phyloP scores from a whole-genome alignment of 2,888 invertebrate species.

The Liposcelis brunnea region DNA sequence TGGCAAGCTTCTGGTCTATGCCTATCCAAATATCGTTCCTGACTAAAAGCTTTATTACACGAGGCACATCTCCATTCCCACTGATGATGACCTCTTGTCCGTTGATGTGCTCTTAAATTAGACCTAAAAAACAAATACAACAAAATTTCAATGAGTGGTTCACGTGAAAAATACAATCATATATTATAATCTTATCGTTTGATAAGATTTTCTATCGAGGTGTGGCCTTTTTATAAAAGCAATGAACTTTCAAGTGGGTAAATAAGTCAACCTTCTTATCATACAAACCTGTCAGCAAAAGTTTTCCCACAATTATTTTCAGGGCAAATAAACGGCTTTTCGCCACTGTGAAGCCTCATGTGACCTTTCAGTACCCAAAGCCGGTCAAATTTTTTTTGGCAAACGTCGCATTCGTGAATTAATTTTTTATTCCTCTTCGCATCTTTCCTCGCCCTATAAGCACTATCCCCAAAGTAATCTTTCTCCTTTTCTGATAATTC shows the following conservation, averaged over 20 bases:
- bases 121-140: slow-evolving; percentile 33
- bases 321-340: slow-evolving; percentile 49
- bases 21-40: slow-evolving; percentile 44
- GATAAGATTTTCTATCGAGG: too few species aligned
- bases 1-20: slow-evolving; percentile 46
- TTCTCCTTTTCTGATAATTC: not conserved
- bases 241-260: not conserved
- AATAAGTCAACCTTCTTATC: not conserved
- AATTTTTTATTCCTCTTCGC: not conserved
- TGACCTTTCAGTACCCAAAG: slow-evolving; percentile 54
- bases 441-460: not conserved
- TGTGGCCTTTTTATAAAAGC: too few species aligned
- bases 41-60: slow-evolving; percentile 51
- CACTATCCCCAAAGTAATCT: not conserved
- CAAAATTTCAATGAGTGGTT: too few species aligned
- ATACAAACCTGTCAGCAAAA: slow-evolving; percentile 43
- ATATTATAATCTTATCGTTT: too few species aligned
- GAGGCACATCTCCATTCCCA: slow-evolving; percentile 48
- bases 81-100: slow-evolving; percentile 47
- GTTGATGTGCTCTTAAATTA: slow-evolving; percentile 51
- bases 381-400: slow-evolving; percentile 46
- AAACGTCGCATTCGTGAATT: slow-evolving; percentile 19
- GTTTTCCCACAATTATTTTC: slow-evolving; percentile 37
- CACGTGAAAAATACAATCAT: too few species aligned
- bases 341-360: slow-evolving; percentile 47